phyloP scores from a whole-genome alignment of 2,888 invertebrate species.

The Amphipoea oculea region DNA sequence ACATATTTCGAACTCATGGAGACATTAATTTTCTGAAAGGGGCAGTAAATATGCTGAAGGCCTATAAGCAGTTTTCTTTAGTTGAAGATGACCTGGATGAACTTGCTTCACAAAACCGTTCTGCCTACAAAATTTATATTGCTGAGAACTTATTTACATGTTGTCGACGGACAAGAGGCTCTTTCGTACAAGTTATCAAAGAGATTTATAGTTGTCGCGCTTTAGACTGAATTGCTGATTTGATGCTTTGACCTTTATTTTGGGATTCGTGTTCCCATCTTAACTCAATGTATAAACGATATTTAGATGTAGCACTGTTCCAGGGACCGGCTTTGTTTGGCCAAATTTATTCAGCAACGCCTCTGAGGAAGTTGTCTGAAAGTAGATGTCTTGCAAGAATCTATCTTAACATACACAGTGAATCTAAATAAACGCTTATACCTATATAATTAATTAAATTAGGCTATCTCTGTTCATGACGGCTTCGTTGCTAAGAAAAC shows the following conservation, averaged over 20 bases:
- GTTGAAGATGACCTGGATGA: constrained; percentile 17
- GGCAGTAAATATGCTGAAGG: background rate
- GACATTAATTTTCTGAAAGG: constrained; percentile 10
- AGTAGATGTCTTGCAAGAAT: background rate
- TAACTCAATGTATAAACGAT: constrained; percentile 41
- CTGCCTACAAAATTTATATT: constrained; percentile 45
- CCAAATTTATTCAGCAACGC: constrained; percentile 20
- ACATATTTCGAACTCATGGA: constrained; percentile 21
- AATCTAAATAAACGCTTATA: background rate
- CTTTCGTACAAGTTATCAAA: constrained; percentile 60
- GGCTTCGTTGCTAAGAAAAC: constrained; percentile 22
- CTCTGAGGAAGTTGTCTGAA: background rate
- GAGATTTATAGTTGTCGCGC: constrained; percentile 54
- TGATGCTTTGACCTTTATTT: constrained; percentile 63
- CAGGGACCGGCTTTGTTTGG: constrained; percentile 11
- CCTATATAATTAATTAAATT: constrained; percentile 23
- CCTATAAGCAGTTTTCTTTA: background rate
- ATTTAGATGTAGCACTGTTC: constrained; percentile 30
- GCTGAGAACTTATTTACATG: constrained; percentile 62
- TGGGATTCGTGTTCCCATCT: constrained; percentile 46
- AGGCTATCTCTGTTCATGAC: constrained; percentile 22
- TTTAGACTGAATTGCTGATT: constrained; percentile 63
- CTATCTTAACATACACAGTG: constrained; percentile 6
- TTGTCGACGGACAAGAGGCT: constrained; percentile 48
- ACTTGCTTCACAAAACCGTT: constrained; percentile 31